phyloP scores from a whole-genome alignment of 1,140 invertebrate species.

The Diabrotica undecimpunctata region DNA sequence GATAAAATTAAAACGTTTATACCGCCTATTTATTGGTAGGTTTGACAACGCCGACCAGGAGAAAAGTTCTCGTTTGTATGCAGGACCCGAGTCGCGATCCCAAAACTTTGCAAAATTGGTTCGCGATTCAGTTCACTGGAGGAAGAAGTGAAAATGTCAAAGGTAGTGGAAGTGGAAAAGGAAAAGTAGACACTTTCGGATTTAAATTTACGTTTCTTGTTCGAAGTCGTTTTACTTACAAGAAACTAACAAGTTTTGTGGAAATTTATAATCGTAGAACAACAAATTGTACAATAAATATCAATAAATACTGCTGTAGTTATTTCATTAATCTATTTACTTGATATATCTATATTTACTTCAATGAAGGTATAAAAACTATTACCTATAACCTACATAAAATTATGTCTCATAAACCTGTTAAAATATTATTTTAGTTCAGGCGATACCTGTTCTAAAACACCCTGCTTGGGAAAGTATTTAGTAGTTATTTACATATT shows the following conservation, averaged over 20 bases:
- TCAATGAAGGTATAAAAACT: too few species aligned
- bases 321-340: too few species aligned
- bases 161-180: constrained; percentile 15
- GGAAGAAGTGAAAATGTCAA: constrained; percentile 44
- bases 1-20: neutral
- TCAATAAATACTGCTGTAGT: too few species aligned
- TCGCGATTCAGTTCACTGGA: constrained; percentile 51
- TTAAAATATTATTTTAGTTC: too few species aligned
- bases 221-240: neutral
- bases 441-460: too few species aligned
- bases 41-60: constrained; percentile 16
- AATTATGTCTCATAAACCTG: too few species aligned
- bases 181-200: constrained; percentile 19
- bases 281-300: too few species aligned
- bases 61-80: constrained; percentile 49
- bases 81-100: constrained; percentile 42
- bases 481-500: too few species aligned
- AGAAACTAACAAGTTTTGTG: neutral
- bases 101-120: constrained; percentile 52
- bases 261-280: neutral
- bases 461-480: too few species aligned
- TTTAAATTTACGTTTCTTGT: constrained; percentile 7
- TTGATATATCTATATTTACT: too few species aligned
- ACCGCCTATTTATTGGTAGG: neutral
- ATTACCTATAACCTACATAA: too few species aligned